Conservation (phyloP, 2,113 vertebrate genomes). For the Equus quagga region DNA sequence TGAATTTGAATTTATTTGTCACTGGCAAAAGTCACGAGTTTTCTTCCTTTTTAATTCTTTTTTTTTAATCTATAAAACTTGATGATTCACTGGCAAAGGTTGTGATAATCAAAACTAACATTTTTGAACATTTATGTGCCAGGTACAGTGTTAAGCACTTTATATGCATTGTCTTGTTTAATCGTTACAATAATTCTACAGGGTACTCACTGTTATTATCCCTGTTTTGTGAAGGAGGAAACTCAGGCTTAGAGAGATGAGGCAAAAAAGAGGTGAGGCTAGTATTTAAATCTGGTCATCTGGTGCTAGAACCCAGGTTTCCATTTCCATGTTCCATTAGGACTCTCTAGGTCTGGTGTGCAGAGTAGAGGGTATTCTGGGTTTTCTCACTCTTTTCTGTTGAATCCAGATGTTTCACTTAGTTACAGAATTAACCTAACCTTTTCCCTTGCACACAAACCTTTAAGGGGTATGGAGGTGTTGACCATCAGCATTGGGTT, state of each 20-base stretch:
- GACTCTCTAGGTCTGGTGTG: not conserved
- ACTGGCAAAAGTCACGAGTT: not conserved
- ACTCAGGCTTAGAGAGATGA: not conserved
- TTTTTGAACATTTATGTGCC: not conserved
- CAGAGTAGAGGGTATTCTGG: not conserved
- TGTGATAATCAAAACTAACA: not conserved
- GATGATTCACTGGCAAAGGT: not conserved
- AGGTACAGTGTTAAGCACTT: not conserved
- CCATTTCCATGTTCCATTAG: not conserved
- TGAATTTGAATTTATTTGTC: slow-evolving; percentile 5
- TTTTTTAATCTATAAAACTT: slow-evolving; percentile 16
- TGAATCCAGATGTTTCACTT: slow-evolving; percentile 5
- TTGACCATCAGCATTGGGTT: not conserved
- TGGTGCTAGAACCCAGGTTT: not conserved
- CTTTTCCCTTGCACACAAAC: slow-evolving; percentile 24
- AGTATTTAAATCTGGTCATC: not conserved
- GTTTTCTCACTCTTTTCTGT: slow-evolving; percentile 17
- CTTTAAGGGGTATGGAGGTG: slow-evolving; percentile 19
- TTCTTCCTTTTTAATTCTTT: not conserved
- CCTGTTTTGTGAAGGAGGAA: slow-evolving; percentile 36
- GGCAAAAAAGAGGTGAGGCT: not conserved
- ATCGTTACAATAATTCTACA: not conserved
- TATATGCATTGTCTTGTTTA: not conserved
- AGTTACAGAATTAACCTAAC: slow-evolving; percentile 24
- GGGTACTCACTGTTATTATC: not conserved